Conservation (phyloP, 2,888 invertebrate species). For the Aelia acuminata region DNA sequence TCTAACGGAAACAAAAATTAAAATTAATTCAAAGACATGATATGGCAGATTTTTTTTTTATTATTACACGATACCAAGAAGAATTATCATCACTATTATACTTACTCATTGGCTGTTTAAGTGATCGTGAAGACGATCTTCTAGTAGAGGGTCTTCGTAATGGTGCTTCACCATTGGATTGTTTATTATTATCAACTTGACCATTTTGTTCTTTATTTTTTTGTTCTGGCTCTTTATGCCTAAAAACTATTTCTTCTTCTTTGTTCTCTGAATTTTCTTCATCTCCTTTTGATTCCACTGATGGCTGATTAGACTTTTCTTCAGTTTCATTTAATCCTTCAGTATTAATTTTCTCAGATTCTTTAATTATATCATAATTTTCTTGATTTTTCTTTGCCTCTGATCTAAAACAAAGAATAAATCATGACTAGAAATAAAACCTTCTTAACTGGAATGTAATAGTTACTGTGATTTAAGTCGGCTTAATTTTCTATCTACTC, state of each 20-base stretch:
- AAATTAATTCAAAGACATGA: not conserved
- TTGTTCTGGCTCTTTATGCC: conserved; percentile 27
- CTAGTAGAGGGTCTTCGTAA: conserved; percentile 61
- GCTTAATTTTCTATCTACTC: too few relatives aligned
- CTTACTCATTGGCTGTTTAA: conserved; percentile 49
- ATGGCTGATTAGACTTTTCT: not conserved
- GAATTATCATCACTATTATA: not conserved
- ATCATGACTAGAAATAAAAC: not conserved
- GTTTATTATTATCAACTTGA: conserved; percentile 51
- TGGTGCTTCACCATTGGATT: conserved; percentile 43
- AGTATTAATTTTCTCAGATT: conserved; percentile 17
- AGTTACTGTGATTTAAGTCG: too few relatives aligned
- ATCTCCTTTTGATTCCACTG: not conserved
- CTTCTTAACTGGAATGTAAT: not conserved
- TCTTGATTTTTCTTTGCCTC: not conserved
- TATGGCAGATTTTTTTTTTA: not conserved
- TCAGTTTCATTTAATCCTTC: not conserved
- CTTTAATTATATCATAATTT: not conserved
- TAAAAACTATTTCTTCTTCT: conserved; percentile 50
- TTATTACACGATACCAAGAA: not conserved
- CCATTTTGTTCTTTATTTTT: conserved; percentile 11
- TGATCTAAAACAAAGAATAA: not conserved
- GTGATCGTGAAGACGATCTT: conserved; percentile 49
- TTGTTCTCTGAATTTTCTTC: conserved; percentile 51
- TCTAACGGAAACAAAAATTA: too few relatives aligned